A percentile compares a stretch with the other conserved stretches of the same genome.
Conservation (phyloP, 2,888 invertebrate genomes). For the Caenorhabditis auriculariae region DNA sequence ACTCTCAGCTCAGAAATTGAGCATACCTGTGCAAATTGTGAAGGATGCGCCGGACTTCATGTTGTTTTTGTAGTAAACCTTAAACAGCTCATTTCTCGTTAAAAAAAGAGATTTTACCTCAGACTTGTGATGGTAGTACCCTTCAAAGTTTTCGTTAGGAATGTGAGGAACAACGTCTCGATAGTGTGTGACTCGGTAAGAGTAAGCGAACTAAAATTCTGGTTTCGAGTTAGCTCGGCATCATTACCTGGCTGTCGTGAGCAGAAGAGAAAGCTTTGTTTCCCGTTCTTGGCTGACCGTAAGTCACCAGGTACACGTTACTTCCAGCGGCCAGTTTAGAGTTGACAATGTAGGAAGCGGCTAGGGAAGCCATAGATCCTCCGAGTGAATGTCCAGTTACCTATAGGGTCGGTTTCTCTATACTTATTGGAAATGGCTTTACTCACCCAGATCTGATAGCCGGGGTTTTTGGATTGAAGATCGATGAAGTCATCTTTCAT, state of each 20-base stretch:
- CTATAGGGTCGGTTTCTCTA: too few relatives aligned
- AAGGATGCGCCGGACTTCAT: slow-evolving; percentile 27
- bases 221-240: too few relatives aligned
- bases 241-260: slow-evolving; percentile 29
- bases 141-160: slow-evolving; percentile 40
- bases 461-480: slow-evolving; percentile 30
- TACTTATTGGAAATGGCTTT: too few relatives aligned
- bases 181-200: slow-evolving; percentile 46
- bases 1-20: not conserved
- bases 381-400: slow-evolving; percentile 49
- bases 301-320: slow-evolving; percentile 41
- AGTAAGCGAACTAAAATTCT: slow-evolving; percentile 21
- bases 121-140: slow-evolving; percentile 44
- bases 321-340: slow-evolving; percentile 23
- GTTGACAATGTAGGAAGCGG: slow-evolving; percentile 41
- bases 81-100: slow-evolving; percentile 5
- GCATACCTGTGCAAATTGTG: slow-evolving; percentile 17
- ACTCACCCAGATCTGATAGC: slow-evolving; percentile 47
- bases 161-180: slow-evolving; percentile 49
- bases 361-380: slow-evolving; percentile 49
- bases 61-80: slow-evolving; percentile 34
- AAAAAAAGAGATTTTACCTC: slow-evolving; percentile 16
- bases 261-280: slow-evolving; percentile 40
- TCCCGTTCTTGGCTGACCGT: slow-evolving; percentile 51
- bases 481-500: slow-evolving; percentile 40